Evolutionary conservation across 2,113 vertebrate genomes (phyloP).

Genomic region (Podarcis raffonei): DNA sequence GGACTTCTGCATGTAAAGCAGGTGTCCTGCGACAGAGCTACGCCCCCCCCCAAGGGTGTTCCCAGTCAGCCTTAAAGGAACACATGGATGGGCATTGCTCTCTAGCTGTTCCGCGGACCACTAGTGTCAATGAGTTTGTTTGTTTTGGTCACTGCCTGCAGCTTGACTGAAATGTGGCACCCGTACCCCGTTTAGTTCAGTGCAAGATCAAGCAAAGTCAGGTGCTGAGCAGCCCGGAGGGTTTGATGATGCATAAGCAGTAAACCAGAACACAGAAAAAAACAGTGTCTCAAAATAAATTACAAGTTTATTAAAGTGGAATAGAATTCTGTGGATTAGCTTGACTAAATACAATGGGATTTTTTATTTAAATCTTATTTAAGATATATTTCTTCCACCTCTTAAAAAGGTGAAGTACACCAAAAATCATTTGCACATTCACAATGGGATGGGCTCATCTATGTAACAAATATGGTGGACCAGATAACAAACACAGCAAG

Average conservation of each 20-base stretch:
- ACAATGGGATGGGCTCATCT: not conserved
- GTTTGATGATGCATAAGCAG: not conserved
- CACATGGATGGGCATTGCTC: not conserved
- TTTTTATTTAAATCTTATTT: not conserved
- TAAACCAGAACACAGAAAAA: not conserved
- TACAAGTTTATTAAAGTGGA: slow-evolving; percentile 61
- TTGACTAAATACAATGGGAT: not conserved
- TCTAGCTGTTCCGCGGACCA: not conserved
- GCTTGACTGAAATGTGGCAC: not conserved
- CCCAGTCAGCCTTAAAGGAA: not conserved
- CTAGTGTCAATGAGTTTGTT: too few species aligned
- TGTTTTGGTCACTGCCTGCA: not conserved
- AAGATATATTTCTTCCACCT: not conserved
- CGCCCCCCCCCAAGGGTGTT: not conserved
- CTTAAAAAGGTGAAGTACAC: not conserved
- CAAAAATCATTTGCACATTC: slow-evolving; percentile 14
- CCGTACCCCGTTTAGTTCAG: not conserved
- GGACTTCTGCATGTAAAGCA: not conserved
- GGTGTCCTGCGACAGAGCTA: not conserved
- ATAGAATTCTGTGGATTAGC: not conserved
- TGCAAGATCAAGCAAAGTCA: not conserved
- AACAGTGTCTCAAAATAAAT: slow-evolving; percentile 29
- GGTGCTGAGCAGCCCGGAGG: accelerated
- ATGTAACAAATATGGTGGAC: not conserved
- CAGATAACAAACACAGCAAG: slow-evolving; percentile 15